Conservation (phyloP, 2,888 invertebrate species). For the Lagria hirta region DNA sequence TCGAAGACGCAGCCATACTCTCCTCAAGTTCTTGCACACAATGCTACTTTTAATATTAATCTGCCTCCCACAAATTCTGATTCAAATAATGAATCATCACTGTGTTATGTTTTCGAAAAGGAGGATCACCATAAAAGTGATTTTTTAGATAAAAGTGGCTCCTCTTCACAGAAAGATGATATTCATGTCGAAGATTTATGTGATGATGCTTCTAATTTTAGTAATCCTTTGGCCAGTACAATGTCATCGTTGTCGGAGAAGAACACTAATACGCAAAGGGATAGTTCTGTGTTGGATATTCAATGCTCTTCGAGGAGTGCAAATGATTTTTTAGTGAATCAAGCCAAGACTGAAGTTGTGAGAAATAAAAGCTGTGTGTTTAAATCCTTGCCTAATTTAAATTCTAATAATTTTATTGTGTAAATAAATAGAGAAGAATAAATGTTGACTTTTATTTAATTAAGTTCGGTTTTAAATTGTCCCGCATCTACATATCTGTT, state of each 20-base stretch:
- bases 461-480: no score
- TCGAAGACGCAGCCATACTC: constrained; percentile 47
- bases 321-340: constrained; percentile 42
- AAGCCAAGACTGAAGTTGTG: constrained; percentile 46
- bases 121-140: constrained; percentile 28
- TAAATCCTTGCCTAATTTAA: constrained; percentile 71
- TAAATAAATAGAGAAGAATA: no score
- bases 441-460: no score
- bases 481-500: no score
- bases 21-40: constrained; percentile 64
- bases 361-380: constrained; percentile 53
- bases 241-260: constrained; percentile 32
- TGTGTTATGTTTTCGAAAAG: constrained; percentile 48
- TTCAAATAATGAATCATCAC: constrained; percentile 43
- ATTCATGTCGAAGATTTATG: constrained; percentile 44
- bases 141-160: constrained; percentile 37
- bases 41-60: constrained; percentile 64
- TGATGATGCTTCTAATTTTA: constrained; percentile 31
- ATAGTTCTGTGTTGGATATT: constrained; percentile 58
- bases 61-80: constrained; percentile 50
- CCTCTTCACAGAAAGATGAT: constrained; percentile 45
- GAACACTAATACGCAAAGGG: constrained; percentile 52
- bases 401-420: constrained; percentile 65
- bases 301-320: constrained; percentile 49
- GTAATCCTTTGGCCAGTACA: constrained; percentile 15